Evolutionary conservation across 1,140 invertebrate genomes (phyloP), one percentile per base, ranked within the genome.

Genomic region (Tetragnatha versicolor): DNA sequence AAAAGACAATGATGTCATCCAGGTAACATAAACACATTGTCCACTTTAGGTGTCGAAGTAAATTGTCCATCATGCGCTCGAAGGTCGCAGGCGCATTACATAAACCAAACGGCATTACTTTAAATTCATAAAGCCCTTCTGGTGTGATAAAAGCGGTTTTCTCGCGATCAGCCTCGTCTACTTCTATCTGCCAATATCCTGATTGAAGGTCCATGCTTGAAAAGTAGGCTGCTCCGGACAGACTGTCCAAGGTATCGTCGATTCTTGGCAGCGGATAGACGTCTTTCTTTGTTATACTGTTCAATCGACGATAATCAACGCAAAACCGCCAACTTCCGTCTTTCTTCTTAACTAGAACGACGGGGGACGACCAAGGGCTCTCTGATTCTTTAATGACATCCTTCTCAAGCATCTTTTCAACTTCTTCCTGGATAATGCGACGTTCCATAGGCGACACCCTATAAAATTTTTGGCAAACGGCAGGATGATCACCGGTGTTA

Each of bases 181-280:
- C n/a, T 65, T 37, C n/a, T 6, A 87, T 22, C 81, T 88, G 88
- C 80, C 86, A 85, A 79, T 87, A 90, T 0, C 88, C 88, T 20
- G 83, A 83, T 0, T 81, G 79, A 60, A 89, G 84, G 83, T 1
- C 10, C 68, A 53, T 53, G 14, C 9, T 12, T 20, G 83, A 82
- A 73, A 88, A 89, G 35, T 85, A 84, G 9, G 69, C 84, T 5
- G 82, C 82, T 1, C 77, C 25, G 0, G 89, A 75, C 39, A 42
- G 17, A 4, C 63, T 76, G 31, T 84, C 80, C 5, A 90, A 73
- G 12, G 82, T 82, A 27, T 88, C 86, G 14, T 88, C 85, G 25
- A 89, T 87, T 9, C 83, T 45, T 0, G 86, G 88, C 2, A 90
- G 73, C 82, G 89, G 88, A 82, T 86, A 90, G 45, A 80, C 83